Percentiles rank a stretch among this genome's conserved stretches.
Conservation (phyloP, 2,113 vertebrate genomes). For the Semnornis frantzii region DNA sequence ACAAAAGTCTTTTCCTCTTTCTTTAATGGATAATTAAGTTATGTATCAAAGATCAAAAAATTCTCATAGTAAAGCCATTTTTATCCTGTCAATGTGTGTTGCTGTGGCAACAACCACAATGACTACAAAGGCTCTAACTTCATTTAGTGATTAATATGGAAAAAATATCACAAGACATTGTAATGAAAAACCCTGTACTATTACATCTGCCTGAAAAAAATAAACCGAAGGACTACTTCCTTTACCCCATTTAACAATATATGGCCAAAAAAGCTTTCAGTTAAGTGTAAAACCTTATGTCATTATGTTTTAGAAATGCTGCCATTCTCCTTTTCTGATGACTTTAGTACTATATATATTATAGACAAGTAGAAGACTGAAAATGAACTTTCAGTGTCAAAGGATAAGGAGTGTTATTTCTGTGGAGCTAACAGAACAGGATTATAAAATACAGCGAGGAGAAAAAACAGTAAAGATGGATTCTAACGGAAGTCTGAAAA, state of each 20-base stretch:
- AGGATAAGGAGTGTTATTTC: neutral
- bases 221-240: neutral
- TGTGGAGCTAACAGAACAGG: neutral
- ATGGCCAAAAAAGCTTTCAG: neutral
- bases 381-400: neutral
- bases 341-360: neutral
- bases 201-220: neutral
- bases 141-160: neutral
- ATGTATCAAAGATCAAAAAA: neutral
- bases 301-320: neutral
- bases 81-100: neutral
- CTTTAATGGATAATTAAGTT: neutral
- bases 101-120: constrained; percentile 45
- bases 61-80: neutral
- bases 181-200: neutral
- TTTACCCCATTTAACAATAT: neutral
- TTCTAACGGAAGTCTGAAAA: constrained; percentile 24
- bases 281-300: neutral
- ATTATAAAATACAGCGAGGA: neutral
- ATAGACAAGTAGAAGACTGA: neutral
- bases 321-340: neutral
- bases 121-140: neutral
- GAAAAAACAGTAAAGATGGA: neutral
- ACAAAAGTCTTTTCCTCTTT: neutral
- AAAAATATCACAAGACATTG: neutral